These are phyloP conservation scores for Tetragonula carbonaria DNA, from an alignment of 2,888 invertebrate genomes.

Conservation along the genomic window DNA sequence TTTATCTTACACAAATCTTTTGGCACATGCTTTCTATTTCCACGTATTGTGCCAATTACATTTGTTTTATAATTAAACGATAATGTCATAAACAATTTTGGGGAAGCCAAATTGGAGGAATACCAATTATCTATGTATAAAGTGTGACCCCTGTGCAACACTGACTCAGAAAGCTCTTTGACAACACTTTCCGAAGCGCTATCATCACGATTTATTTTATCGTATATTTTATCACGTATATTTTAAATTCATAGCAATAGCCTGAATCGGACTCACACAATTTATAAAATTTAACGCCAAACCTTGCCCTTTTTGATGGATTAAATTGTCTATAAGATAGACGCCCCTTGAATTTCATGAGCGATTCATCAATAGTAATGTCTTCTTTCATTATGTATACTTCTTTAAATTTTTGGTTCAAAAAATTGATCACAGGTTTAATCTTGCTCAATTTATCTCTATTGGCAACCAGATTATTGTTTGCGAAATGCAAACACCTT, in stretches of 20 bases:
- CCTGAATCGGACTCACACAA: no score
- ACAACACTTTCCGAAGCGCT: no score
- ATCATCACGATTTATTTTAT: no score
- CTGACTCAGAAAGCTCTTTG: no score
- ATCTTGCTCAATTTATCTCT: slow-evolving; percentile 8
- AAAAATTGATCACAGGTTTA: slow-evolving; percentile 14
- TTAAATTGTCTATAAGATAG: slow-evolving; percentile 15
- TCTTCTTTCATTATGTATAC: slow-evolving; percentile 20
- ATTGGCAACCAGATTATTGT: no score
- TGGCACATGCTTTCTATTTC: slow-evolving; percentile 24
- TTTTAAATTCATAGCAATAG: no score
- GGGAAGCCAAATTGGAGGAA: no score
- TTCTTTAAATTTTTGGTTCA: slow-evolving; percentile 28
- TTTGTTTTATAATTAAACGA: slow-evolving; percentile 25
- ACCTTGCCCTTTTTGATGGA: no score
- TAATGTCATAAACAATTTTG: slow-evolving; percentile 1
- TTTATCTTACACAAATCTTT: slow-evolving; percentile 29
- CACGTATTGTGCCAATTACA: slow-evolving; percentile 25
- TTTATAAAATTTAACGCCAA: no score
- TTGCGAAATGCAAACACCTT: not conserved
- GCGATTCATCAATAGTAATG: slow-evolving; percentile 10
- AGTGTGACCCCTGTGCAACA: no score
- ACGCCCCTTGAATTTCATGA: slow-evolving; percentile 18
- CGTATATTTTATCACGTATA: no score
- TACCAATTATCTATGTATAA: no score